These are phyloP conservation scores for Cavia porcellus DNA, from an alignment of 2,113 vertebrate species.

Conservation along the genomic window DNA sequence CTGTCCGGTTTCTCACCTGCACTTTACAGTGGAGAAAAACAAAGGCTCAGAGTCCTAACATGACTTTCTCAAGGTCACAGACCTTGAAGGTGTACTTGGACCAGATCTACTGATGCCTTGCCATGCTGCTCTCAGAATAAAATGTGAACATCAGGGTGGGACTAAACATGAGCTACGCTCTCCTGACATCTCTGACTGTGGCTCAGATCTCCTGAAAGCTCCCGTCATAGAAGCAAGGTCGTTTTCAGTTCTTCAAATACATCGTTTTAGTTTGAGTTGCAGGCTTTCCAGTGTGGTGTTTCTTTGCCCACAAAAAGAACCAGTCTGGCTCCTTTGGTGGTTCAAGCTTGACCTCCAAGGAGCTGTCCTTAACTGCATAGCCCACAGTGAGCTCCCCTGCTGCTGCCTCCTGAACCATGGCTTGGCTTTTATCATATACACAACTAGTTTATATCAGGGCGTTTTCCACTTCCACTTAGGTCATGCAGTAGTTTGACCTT, in stretches of 20 bases:
- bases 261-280: neutral
- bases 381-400: neutral
- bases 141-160: neutral
- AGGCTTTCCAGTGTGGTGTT: neutral
- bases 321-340: neutral
- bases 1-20: neutral
- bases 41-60: neutral
- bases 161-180: neutral
- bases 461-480: neutral
- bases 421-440: neutral
- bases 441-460: neutral
- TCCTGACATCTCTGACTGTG: neutral
- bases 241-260: neutral
- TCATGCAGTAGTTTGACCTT: neutral
- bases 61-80: neutral
- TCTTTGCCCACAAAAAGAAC: neutral
- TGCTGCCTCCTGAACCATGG: neutral
- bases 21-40: constrained; percentile 19
- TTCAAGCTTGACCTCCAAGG: neutral
- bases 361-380: neutral
- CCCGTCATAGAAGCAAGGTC: neutral
- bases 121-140: neutral
- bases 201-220: neutral
- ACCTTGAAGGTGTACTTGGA: neutral
- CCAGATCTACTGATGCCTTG: neutral